A percentile compares a stretch with the other conserved stretches of the same genome.
phyloP scores from a whole-genome alignment of 2,113 vertebrate species.

The Suncus etruscus region DNA sequence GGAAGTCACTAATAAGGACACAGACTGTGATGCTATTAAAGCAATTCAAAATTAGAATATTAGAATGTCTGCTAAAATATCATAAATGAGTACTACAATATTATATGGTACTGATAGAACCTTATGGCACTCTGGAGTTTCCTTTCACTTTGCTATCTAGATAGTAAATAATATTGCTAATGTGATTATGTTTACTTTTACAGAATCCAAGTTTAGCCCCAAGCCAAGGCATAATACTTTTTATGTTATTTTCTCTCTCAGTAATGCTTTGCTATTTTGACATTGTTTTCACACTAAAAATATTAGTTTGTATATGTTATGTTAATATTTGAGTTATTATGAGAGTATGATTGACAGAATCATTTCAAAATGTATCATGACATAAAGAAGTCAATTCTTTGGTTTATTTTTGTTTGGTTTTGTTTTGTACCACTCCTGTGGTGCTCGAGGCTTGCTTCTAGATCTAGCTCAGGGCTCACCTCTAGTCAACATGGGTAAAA shows the following conservation, averaged over 20 bases:
- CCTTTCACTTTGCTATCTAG: slow-evolving; percentile 9
- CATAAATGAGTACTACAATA: not conserved
- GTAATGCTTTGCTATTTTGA: not conserved
- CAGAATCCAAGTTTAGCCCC: not conserved
- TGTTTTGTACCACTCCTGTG: too few species aligned
- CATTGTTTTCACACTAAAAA: not conserved
- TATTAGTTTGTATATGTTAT: not conserved
- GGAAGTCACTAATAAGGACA: slow-evolving; percentile 66
- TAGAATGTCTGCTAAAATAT: slow-evolving; percentile 73
- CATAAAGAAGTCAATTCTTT: not conserved
- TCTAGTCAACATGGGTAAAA: too few species aligned
- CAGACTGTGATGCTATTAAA: slow-evolving; percentile 66
- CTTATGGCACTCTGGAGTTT: not conserved
- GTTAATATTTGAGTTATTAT: not conserved
- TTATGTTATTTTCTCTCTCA: not conserved
- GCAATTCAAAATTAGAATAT: slow-evolving; percentile 68
- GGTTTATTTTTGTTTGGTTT: too few species aligned
- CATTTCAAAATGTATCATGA: slow-evolving; percentile 9
- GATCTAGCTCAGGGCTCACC: too few species aligned
- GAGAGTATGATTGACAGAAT: slow-evolving; percentile 3
- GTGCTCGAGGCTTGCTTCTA: too few species aligned
- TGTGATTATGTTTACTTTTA: not conserved
- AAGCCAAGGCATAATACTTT: not conserved
- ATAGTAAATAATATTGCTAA: not conserved
- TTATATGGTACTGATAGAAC: slow-evolving; percentile 11